phyloP scores from a whole-genome alignment of 2,888 invertebrate species.

The Drosophila falleni region DNA sequence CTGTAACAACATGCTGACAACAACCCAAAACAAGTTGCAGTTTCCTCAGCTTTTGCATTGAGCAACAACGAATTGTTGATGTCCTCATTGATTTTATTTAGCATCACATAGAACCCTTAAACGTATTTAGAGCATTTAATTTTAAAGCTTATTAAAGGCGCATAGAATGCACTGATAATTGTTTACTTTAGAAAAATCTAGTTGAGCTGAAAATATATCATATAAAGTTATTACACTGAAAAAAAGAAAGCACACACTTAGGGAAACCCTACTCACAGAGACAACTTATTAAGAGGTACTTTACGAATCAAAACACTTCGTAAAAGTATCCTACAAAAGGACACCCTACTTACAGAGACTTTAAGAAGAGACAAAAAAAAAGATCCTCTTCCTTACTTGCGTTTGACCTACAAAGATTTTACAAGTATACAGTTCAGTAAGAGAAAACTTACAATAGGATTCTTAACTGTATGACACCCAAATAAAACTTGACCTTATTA shows the following conservation, averaged over 20 bases:
- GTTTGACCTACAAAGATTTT: not conserved
- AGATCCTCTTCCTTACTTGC: too few species aligned
- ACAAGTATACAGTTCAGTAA: not conserved
- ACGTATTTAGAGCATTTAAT: not conserved
- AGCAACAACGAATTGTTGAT: slow-evolving; percentile 33
- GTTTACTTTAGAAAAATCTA: not conserved
- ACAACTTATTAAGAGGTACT: not conserved
- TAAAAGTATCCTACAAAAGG: not conserved
- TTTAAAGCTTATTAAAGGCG: not conserved
- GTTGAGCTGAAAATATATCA: not conserved
- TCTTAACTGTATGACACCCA: not conserved
- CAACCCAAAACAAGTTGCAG: slow-evolving; percentile 46
- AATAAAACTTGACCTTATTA: not conserved
- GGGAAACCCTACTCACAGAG: not conserved
- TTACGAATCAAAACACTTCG: not conserved
- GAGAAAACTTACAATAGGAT: not conserved
- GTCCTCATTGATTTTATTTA: slow-evolving; percentile 15
- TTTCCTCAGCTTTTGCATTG: slow-evolving; percentile 7
- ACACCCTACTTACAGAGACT: not conserved
- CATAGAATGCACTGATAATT: not conserved
- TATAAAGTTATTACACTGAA: too few species aligned
- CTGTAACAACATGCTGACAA: slow-evolving; percentile 36
- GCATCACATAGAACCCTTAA: not conserved
- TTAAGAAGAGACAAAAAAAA: not conserved
- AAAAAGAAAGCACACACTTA: not conserved